These are phyloP conservation scores for Romanogobio albipinnatus DNA, from an alignment of 2,113 vertebrate species.

Conservation along the genomic window DNA sequence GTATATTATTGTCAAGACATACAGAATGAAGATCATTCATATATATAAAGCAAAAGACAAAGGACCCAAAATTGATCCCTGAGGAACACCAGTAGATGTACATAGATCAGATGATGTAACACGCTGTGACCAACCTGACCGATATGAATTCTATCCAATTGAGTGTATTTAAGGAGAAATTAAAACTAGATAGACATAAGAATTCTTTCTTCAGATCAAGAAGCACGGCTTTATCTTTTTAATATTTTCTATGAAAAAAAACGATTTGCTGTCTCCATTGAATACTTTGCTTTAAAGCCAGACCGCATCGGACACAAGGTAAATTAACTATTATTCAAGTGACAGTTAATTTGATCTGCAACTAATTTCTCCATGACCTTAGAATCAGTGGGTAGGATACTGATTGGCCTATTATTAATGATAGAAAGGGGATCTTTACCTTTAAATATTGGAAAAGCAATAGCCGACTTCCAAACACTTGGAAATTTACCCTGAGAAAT, in stretches of 20 bases:
- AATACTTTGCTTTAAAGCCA: background rate
- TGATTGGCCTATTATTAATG: background rate
- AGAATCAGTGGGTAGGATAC: background rate
- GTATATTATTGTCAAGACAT: too few species aligned
- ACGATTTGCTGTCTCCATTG: background rate
- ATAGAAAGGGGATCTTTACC: background rate
- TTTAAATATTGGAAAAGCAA: background rate
- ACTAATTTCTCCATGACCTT: background rate
- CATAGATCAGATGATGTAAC: too few species aligned
- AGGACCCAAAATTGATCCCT: too few species aligned
- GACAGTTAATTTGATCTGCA: background rate
- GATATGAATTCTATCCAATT: too few species aligned
- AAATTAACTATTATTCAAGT: background rate
- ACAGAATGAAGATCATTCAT: too few species aligned
- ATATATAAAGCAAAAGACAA: too few species aligned
- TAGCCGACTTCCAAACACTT: background rate
- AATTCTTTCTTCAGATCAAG: background rate
- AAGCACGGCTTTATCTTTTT: background rate
- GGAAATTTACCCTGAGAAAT: background rate
- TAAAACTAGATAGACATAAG: too few species aligned
- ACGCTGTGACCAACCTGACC: too few species aligned
- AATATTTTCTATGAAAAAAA: background rate
- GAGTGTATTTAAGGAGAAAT: too few species aligned
- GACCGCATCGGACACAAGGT: too few species aligned
- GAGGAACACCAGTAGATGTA: too few species aligned